Conservation (phyloP, 2,113 vertebrate species). For the Ptilonorhynchus violaceus region DNA sequence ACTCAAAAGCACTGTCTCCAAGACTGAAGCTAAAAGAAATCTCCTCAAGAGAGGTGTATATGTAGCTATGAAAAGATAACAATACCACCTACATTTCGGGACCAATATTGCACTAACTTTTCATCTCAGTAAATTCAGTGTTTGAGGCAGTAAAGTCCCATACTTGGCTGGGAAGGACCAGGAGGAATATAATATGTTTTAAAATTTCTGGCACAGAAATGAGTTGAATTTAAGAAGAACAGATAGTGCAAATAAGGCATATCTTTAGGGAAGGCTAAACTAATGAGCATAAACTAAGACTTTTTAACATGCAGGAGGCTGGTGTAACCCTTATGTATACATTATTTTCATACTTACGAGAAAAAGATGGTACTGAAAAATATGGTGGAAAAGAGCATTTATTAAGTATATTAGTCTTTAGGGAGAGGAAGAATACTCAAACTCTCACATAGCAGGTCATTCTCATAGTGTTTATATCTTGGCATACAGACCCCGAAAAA, state of each 20-base stretch:
- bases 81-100: neutral
- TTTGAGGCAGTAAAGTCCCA: neutral
- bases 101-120: constrained; percentile 22
- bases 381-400: neutral
- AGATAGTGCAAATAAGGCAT: neutral
- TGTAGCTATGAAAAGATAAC: neutral
- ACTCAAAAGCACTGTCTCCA: constrained; percentile 8
- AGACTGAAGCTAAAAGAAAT: constrained; percentile 34
- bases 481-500: neutral
- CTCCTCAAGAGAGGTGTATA: constrained; percentile 32
- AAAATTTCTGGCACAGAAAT: neutral
- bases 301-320: neutral
- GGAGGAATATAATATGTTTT: neutral
- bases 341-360: neutral
- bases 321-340: neutral
- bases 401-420: neutral
- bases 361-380: neutral
- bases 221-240: neutral
- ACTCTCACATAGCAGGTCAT: neutral
- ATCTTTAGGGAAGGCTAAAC: neutral
- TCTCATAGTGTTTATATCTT: neutral
- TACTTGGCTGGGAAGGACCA: neutral
- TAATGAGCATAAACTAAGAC: neutral
- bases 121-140: constrained; percentile 5
- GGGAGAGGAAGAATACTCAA: neutral